Evolutionary conservation across 2,888 invertebrate species (phyloP).

Genomic region (Pseudococcus jackbeardsleyi): DNA sequence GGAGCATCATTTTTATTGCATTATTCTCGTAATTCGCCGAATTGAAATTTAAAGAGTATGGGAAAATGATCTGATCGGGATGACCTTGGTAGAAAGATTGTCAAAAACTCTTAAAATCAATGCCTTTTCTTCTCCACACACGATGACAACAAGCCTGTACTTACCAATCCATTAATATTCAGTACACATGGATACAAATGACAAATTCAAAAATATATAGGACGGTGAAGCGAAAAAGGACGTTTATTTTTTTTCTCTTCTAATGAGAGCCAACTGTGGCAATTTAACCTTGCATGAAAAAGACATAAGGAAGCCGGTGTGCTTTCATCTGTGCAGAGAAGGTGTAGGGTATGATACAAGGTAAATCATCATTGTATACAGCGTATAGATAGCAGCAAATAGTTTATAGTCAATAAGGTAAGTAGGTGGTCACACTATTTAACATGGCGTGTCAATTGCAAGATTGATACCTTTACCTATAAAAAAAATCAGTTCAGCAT

Average conservation of each 20-base stretch:
- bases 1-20: no score
- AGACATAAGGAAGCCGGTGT: conserved; percentile 46
- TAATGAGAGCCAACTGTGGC: conserved; percentile 33
- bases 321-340: conserved; percentile 35
- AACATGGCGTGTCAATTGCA: conserved; percentile 32
- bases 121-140: not conserved
- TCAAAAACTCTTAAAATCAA: not conserved
- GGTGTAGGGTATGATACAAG: conserved; percentile 46
- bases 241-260: conserved; percentile 9
- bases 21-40: no score
- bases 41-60: no score
- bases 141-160: not conserved
- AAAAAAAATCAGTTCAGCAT: conserved; percentile 7
- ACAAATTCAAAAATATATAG: conserved; percentile 34
- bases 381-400: not conserved
- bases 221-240: conserved; percentile 45
- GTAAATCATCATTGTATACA: conserved; percentile 44
- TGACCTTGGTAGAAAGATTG: not conserved
- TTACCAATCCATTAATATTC: not conserved
- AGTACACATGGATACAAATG: conserved; percentile 39
- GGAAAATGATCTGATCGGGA: no score
- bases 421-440: conserved; percentile 50
- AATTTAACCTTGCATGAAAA: conserved; percentile 54
- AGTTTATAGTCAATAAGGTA: conserved; percentile 41
- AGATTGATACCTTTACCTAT: not conserved